Percentiles rank a stretch among this genome's conserved stretches.
Conservation (phyloP, 92 coral and sea anemone genomes). For the Epizoanthus ramosus region DNA sequence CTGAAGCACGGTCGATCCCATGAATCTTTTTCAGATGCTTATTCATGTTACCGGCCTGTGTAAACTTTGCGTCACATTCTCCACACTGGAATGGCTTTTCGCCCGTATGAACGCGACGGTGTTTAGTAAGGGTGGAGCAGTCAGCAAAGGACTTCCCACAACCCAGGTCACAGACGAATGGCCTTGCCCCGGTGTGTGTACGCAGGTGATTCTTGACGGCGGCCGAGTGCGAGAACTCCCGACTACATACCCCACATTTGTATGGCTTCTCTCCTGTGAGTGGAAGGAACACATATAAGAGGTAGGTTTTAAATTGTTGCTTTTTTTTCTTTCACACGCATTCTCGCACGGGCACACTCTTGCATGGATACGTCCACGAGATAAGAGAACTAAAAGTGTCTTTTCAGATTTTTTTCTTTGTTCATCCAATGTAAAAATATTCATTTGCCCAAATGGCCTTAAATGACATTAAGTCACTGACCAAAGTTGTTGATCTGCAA, state of each 20-base stretch:
- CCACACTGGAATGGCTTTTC: slow-evolving; percentile 74
- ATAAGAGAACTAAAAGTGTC: no score
- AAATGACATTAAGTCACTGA: no score
- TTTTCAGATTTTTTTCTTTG: no score
- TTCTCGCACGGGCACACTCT: no score
- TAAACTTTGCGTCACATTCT: slow-evolving; percentile 66
- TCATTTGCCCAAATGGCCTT: no score
- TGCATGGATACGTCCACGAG: no score
- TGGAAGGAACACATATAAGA: not conserved
- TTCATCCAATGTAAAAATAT: no score
- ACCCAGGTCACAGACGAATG: slow-evolving; percentile 61
- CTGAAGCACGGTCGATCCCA: slow-evolving; percentile 6
- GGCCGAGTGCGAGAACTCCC: slow-evolving; percentile 75
- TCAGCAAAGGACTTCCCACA: slow-evolving; percentile 79
- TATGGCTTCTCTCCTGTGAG: slow-evolving; percentile 81
- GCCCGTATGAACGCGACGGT: slow-evolving; percentile 75
- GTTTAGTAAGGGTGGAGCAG: slow-evolving; percentile 80
- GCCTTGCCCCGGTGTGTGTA: slow-evolving; percentile 79
- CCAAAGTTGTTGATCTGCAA: no score
- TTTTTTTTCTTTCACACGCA: not conserved
- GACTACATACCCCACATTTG: slow-evolving; percentile 65
- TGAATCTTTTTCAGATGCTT: slow-evolving; percentile 75
- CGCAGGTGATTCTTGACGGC: slow-evolving; percentile 78
- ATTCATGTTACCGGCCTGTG: slow-evolving; percentile 87
- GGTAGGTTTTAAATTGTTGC: not conserved